Conservation (phyloP, 1,140 invertebrate genomes). For the Aphidius ervi region DNA sequence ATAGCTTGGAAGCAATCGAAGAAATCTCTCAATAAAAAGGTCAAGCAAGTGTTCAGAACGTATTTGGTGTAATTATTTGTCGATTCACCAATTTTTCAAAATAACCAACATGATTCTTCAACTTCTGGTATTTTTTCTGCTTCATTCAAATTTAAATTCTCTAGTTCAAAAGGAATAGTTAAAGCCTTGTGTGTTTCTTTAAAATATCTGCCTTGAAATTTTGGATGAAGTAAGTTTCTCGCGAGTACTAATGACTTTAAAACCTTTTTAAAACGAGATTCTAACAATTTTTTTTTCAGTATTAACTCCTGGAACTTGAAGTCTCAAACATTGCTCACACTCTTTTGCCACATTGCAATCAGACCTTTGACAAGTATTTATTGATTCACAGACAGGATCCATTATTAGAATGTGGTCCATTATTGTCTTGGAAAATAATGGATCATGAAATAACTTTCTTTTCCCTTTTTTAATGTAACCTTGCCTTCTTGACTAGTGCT, state of each 20-base stretch:
- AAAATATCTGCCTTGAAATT: slow-evolving; percentile 5
- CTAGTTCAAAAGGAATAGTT: not conserved
- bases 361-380: slow-evolving; percentile 17
- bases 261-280: slow-evolving; percentile 16
- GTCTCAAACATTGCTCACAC: slow-evolving; percentile 15
- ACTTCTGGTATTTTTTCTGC: not conserved
- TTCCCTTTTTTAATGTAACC: not conserved
- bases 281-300: not conserved
- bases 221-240: slow-evolving; percentile 20
- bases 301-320: slow-evolving; percentile 5
- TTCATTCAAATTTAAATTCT: not conserved
- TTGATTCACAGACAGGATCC: slow-evolving; percentile 15
- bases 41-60: slow-evolving; percentile 2
- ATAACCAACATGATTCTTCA: not conserved
- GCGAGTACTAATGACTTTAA: slow-evolving; percentile 12
- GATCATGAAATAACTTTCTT: slow-evolving; percentile 9
- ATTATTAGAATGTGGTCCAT: slow-evolving; percentile 13
- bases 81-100: not conserved
- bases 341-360: slow-evolving; percentile 14
- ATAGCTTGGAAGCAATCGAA: slow-evolving; percentile 3
- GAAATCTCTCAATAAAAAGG: slow-evolving; percentile 2
- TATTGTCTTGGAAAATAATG: slow-evolving; percentile 8
- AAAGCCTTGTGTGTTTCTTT: not conserved
- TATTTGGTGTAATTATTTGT: slow-evolving; percentile 2
- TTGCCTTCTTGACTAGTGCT: not conserved